Percentiles rank a stretch among this genome's conserved stretches.
Conservation (phyloP, 2,888 invertebrate genomes). For the Ctena decussata region DNA sequence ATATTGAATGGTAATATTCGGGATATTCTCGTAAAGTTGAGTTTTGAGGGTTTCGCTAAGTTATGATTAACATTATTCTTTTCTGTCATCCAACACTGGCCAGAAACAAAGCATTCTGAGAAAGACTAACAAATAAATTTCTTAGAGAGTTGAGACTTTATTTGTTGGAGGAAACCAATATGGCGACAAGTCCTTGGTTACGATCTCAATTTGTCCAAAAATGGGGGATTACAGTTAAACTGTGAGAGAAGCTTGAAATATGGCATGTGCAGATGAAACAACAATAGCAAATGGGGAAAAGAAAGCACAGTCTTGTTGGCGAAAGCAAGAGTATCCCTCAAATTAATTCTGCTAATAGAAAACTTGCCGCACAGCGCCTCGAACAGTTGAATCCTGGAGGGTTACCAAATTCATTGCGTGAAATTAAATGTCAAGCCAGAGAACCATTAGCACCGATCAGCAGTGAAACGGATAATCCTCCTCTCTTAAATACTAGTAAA, state of each 20-base stretch:
- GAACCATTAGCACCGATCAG: constrained; percentile 73
- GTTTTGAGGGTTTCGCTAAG: too few species aligned
- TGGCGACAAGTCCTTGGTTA: constrained; percentile 78
- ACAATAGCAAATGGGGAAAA: constrained; percentile 74
- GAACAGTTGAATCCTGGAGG: constrained; percentile 64
- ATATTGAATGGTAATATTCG: too few species aligned
- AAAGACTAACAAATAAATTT: too few species aligned
- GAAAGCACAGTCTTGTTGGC: constrained; percentile 66
- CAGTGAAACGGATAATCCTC: constrained; percentile 22
- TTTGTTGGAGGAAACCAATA: constrained; percentile 65
- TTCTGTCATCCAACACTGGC: too few species aligned
- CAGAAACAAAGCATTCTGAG: too few species aligned
- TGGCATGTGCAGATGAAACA: not conserved
- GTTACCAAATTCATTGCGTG: constrained; percentile 75
- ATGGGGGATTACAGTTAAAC: not conserved
- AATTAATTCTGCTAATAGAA: constrained; percentile 76
- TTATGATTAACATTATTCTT: too few species aligned
- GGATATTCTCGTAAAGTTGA: too few species aligned
- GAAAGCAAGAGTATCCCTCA: constrained; percentile 72
- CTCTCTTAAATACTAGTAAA: not conserved
- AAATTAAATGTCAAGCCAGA: constrained; percentile 70
- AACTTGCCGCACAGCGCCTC: constrained; percentile 69
- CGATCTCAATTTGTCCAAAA: constrained; percentile 62
- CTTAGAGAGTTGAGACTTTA: not conserved
- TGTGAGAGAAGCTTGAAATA: constrained; percentile 1